Evolutionary conservation across 1,140 invertebrate genomes (phyloP), one percentile per base, ranked within the genome.

Genomic region (Drosophila ogumai): DNA sequence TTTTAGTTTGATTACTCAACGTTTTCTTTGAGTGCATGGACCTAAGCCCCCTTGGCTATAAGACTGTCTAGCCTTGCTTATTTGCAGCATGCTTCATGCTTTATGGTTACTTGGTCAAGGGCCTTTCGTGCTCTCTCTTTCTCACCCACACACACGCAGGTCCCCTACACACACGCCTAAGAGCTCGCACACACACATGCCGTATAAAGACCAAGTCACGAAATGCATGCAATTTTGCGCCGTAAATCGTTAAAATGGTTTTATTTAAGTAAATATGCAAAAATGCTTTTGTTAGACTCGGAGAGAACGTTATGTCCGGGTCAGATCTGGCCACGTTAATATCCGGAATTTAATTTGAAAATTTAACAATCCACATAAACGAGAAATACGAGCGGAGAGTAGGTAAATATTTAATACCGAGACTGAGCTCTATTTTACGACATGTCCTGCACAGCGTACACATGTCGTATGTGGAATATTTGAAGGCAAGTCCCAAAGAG

Each of bases 61-160:
- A 88, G 84, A 71, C 72, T 85, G 85, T 88, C 85, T 88, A 90
- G 85, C 85, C 85, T 88, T 85, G 78, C 81, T 88, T 88, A 90
- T 88, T 88, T 88, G 85, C 85, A 84, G 82, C 81, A 85, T 90
- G 85, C 85, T 88, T 88, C 81, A 90, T 88, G 85, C 84, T 88
- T 90, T 90, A 90, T 90, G 85, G 85, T 90, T 90, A 90, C 85
- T 90, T 90, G 85, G 85, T 85, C 85, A 90, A 90, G 85, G 85
- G 85, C 85, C 78, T 90, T 87, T 86, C 69, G 78, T 73, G 71
- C 75, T 69, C 25, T 64, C 60, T 34, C 68, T 57, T 60, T 66
- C 55, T 60, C 43, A 34, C 73, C 56, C 52, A 44, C 66, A 56
- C 59, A 57, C 52, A 61, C 50, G 12, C 32, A 22, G 17, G 36